These are phyloP conservation scores for Agonopterix subpropinquella DNA, from an alignment of 2,888 invertebrate species.

Conservation along the genomic window DNA sequence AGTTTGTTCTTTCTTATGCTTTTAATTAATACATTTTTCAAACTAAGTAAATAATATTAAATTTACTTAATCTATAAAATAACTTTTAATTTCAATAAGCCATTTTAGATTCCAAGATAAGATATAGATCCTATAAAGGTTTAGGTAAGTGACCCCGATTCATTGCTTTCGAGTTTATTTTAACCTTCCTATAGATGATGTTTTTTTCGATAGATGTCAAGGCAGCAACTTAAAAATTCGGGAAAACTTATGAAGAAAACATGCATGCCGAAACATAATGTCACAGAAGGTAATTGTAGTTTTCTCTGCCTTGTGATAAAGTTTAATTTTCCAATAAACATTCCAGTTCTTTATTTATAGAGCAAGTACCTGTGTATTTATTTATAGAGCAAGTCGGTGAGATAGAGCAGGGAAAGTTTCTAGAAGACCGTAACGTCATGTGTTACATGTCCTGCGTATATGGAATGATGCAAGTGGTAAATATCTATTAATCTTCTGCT, in stretches of 20 bases:
- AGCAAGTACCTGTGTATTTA: not conserved
- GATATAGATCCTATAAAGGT: too few species aligned
- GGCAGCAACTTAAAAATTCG: constrained; percentile 78
- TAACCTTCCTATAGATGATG: not conserved
- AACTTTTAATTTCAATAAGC: too few species aligned
- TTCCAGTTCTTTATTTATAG: too few species aligned
- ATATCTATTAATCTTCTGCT: constrained; percentile 6
- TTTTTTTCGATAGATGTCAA: constrained; percentile 47
- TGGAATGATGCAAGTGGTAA: constrained; percentile 28
- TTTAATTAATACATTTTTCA: too few species aligned
- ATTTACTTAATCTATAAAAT: too few species aligned
- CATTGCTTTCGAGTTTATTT: too few species aligned
- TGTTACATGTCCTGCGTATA: constrained; percentile 40
- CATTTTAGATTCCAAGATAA: too few species aligned
- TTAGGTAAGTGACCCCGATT: too few species aligned
- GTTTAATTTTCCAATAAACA: not conserved
- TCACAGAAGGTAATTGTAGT: constrained; percentile 63
- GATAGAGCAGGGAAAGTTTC: constrained; percentile 36
- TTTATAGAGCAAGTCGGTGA: constrained; percentile 31
- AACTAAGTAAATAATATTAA: too few species aligned
- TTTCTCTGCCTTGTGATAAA: not conserved
- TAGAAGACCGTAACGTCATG: constrained; percentile 38
- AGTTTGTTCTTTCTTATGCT: too few species aligned
- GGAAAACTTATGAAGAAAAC: constrained; percentile 78
- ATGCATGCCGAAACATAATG: constrained; percentile 78